Evolutionary conservation across 2,888 invertebrate genomes (phyloP).

Genomic region (Nomada ferruginata): DNA sequence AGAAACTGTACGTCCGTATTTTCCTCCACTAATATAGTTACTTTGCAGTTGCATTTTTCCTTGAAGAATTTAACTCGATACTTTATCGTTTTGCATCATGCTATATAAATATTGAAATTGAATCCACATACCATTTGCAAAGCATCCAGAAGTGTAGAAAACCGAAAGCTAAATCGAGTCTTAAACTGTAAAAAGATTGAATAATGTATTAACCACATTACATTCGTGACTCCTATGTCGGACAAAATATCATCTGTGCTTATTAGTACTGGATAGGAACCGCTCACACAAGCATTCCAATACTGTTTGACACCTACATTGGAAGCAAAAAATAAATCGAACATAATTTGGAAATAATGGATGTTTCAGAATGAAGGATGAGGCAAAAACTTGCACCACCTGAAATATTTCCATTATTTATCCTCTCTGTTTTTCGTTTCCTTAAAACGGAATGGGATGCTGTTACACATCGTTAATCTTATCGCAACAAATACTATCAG

Average conservation of each 20-base stretch:
- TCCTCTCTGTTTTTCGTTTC: no score
- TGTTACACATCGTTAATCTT: no score
- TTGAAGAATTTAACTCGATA: conserved; percentile 46
- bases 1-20: conserved; percentile 87
- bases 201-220: conserved; percentile 89
- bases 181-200: conserved; percentile 88
- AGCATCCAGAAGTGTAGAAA: conserved; percentile 88
- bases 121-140: conserved; percentile 81
- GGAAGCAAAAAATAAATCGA: conserved; percentile 16
- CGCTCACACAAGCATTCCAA: conserved; percentile 84
- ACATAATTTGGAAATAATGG: background rate
- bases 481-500: no score
- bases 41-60: conserved; percentile 79
- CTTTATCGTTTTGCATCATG: background rate
- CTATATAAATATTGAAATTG: background rate
- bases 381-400: no score
- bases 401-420: no score
- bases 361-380: no score
- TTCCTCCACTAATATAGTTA: conserved; percentile 87
- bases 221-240: conserved; percentile 88
- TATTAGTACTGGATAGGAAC: conserved; percentile 86
- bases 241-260: conserved; percentile 89
- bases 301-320: conserved; percentile 80
- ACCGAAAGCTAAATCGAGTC: conserved; percentile 88
- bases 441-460: no score